Evolutionary conservation across 2,113 vertebrate species (phyloP).

Genomic region (Garra rufa): DNA sequence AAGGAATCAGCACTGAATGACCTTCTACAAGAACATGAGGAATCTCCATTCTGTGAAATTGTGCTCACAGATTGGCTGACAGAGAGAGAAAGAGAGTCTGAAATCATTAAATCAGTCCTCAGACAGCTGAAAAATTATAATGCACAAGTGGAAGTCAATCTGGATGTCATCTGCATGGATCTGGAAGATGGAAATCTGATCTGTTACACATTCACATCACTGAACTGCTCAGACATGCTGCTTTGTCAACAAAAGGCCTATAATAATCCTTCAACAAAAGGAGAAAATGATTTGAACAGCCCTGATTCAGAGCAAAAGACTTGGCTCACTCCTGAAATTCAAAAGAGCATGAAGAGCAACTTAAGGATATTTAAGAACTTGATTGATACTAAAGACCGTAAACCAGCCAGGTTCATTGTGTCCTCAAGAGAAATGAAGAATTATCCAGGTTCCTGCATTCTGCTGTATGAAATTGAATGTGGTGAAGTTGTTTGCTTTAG

Average conservation of each 20-base stretch:
- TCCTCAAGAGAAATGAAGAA: slow-evolving; percentile 26
- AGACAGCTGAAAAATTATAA: neutral
- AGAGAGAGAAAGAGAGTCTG: slow-evolving; percentile 25
- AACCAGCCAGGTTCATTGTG: slow-evolving; percentile 26
- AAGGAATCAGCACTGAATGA: slow-evolving; percentile 35
- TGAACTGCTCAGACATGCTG: slow-evolving; percentile 34
- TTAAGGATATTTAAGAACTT: neutral
- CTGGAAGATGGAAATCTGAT: slow-evolving; percentile 15
- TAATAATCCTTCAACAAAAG: neutral
- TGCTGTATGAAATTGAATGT: slow-evolving; percentile 2
- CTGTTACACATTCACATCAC: slow-evolving; percentile 47
- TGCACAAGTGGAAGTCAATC: neutral
- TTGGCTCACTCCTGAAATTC: neutral
- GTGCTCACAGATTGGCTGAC: slow-evolving; percentile 45
- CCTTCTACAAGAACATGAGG: slow-evolving; percentile 28
- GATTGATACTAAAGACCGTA: neutral
- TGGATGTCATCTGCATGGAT: slow-evolving; percentile 17
- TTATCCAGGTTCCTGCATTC: neutral
- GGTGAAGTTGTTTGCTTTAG: neutral
- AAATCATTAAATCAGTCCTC: neutral
- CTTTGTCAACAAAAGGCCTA: slow-evolving; percentile 10
- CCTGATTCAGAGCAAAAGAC: neutral
- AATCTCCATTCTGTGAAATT: slow-evolving; percentile 47
- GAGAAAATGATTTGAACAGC: neutral
- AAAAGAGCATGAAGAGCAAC: neutral